Evolutionary conservation across 2,888 invertebrate species (phyloP), one percentile per base, ranked within the genome.

Genomic region (Ametastegia equiseti): DNA sequence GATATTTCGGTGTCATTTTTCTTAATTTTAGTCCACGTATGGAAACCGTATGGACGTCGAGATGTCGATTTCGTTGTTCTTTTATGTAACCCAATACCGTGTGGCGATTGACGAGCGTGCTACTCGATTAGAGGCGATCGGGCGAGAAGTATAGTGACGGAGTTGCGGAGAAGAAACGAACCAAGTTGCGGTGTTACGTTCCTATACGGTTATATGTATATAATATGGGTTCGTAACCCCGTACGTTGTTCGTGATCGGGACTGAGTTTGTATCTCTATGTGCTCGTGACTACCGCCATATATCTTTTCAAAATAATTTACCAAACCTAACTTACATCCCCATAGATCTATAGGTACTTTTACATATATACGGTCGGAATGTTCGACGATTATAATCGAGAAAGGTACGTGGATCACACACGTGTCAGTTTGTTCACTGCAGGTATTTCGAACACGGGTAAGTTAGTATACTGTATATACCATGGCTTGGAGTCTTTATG

Each of bases 401-500:
- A 9, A 27, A 60, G 27, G 30, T 30, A 30, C 4, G 9, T 42
- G 9, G 42, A 42, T 42, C 9, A 9, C 9, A 42, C 42, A 42
- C n/a, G 6, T 5, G 30, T 30, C 60, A 60, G 60, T 60, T 13
- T 13, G 30, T 30, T 30, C n/a, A n/a, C n/a, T n/a, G n/a, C n/a
- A n/a, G 60, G 60, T 60, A 45, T 71, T 71, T 30, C 39, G 33
- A 47, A 30, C 71, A 19, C 13, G 15, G 42, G 36, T 69, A n/a
- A n/a, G 23, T 9, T 30, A 2, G 27, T 30, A 30, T 30, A 30
- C 5, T 65, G 1, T 3, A 11, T 65, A 65, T 27, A 39, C 23
- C 69, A 19, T n/a, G 30, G 36, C 19, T n/a, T 15, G 30, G 54
- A 88, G 87, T 87, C 89, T 90, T 90, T 90, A 90, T 88, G 88